phyloP scores from a whole-genome alignment of 2,888 invertebrate species.

The Xanthorhoe designata region DNA sequence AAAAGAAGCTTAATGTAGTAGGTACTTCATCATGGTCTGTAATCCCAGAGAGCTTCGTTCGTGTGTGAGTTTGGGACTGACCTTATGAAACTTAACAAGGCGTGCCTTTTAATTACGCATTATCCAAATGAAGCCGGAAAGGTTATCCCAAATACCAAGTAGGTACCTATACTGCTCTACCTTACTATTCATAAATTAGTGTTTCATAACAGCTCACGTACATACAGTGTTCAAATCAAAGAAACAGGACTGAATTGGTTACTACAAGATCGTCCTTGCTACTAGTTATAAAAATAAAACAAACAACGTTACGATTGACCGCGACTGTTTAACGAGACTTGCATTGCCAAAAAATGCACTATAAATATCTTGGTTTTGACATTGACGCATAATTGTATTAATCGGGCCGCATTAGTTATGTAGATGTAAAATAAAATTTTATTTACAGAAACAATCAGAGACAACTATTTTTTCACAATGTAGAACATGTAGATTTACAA shows the following conservation, averaged over 20 bases:
- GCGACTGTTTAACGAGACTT: neutral
- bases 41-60: neutral
- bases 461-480: no score
- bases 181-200: neutral
- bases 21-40: neutral
- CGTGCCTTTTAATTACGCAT: conserved; percentile 43
- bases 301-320: neutral
- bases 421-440: neutral
- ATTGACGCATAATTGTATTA: neutral
- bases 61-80: conserved; percentile 32
- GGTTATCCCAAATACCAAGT: conserved; percentile 23
- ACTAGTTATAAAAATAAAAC: neutral
- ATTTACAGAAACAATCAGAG: neutral
- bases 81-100: conserved; percentile 47
- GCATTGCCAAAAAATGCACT: neutral
- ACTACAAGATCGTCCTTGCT: no score
- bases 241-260: neutral
- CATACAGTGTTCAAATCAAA: neutral
- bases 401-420: neutral
- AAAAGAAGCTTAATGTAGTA: neutral
- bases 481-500: no score
- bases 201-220: neutral
- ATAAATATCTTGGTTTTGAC: neutral
- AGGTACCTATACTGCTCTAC: conserved; percentile 17
- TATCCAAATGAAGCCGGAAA: conserved; percentile 41